Evolutionary conservation across 2,113 vertebrate species (phyloP), one percentile per base, ranked within the genome.

Genomic region (Lasiurus cinereus): DNA sequence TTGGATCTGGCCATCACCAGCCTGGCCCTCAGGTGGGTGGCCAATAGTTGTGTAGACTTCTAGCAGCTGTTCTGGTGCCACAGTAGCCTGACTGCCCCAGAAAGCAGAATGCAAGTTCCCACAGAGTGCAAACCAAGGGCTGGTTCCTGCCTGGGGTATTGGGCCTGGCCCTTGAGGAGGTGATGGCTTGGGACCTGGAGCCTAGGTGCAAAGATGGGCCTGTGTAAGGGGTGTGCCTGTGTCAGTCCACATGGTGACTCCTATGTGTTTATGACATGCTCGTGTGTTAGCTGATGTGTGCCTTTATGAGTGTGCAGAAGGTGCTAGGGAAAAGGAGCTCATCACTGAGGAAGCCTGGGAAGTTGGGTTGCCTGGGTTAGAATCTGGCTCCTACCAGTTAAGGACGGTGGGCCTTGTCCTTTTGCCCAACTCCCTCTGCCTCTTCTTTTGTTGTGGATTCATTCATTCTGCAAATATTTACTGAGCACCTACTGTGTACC

Each of bases 1-100:
- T 98, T 99, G 54, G 99, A 99, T 94, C 99, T 99, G 97, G 99
- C 99, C 96, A 98, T 99, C 97, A 98, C 99, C 96, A 99, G 98
- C 95, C 99, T 99, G 94, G 99, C 99, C n/a, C 99, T 99, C 19
- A n/a, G 69, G 70, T 46, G 54, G 19, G 54, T 69, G 64, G n/a
- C 48, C 21, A 14, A 5, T 36, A 36, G 48, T 66, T 6, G 8
- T 52, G 72, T n/a, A 27, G 29, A 29, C 52, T 54, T 13, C 2
- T 31, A 56, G 36, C 29, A 8, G 88, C 46, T 99, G 98, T 8
- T 97, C 2, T 99, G 99, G 99, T 99, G 98, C 97, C 99, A 99
- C 0, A 95, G 98, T 24, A 97, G 96, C 92, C 98, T 99, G 48
- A 1, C 72, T 79, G 46, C 98, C 98, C 6, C 96, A 97, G 3